Conservation (phyloP, 1,140 invertebrate species). For the Ptiloglossa arizonensis region DNA sequence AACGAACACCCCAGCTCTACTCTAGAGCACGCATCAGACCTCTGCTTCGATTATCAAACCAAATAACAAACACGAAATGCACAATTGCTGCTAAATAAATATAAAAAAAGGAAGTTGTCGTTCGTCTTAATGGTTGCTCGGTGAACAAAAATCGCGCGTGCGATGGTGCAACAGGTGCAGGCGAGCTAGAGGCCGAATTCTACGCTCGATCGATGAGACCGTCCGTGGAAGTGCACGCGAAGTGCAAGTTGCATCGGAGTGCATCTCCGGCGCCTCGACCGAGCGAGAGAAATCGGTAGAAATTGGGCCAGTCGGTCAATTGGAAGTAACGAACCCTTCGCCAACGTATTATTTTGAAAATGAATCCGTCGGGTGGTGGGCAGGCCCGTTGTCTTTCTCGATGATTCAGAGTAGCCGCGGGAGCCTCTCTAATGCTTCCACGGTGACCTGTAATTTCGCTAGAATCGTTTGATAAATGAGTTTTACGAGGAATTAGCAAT, state of each 20-base stretch:
- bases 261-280: slow-evolving; percentile 11
- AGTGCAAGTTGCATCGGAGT: slow-evolving; percentile 25
- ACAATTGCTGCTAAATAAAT: no score
- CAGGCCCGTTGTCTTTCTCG: neutral
- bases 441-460: neutral
- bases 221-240: slow-evolving; percentile 31
- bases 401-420: neutral
- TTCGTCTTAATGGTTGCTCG: neutral
- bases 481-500: no score
- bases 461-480: no score
- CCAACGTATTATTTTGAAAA: slow-evolving; percentile 53
- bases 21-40: no score
- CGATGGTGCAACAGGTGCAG: slow-evolving; percentile 27
- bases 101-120: neutral
- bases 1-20: no score
- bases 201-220: neutral
- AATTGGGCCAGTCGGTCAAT: slow-evolving; percentile 65
- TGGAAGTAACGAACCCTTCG: slow-evolving; percentile 56
- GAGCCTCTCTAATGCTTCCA: neutral
- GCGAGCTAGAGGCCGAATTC: neutral
- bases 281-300: slow-evolving; percentile 57
- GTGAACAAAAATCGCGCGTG: neutral
- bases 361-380: slow-evolving; percentile 9
- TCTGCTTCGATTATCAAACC: no score
- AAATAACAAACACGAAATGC: no score